Evolutionary conservation across 2,888 invertebrate species (phyloP), one percentile per base, ranked within the genome.

Genomic region (Ormyrus nitidulus): DNA sequence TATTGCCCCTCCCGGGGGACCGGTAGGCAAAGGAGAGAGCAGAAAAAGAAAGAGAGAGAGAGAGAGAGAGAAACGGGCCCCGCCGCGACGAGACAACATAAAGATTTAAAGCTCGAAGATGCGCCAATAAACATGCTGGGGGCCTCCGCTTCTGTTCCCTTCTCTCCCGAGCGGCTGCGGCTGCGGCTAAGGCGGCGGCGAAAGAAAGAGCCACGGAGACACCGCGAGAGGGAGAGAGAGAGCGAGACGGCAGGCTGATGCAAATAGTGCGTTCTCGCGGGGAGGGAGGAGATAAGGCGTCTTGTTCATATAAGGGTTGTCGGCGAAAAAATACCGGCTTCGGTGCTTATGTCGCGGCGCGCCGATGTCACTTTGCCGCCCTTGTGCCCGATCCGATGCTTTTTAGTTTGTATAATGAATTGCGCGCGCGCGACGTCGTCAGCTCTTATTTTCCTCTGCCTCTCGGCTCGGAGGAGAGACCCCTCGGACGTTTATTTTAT

Each of bases 51-150:
- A 13, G n/a, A 51, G 46, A 69, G 54, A 53, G 59, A 44, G 49
- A 59, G 54, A 72, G 54, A 46, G 64, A 81, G 54, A 59, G 85
- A 82, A 78, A 73, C 83, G 71, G 86, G 84, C 88, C 87, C 87
- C 88, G 88, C 88, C 88, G 87, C 85, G 87, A 48, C 66, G 89
- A 90, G 90, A 90, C 90, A 90, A 90, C 90, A 88, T 88, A 89
- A 90, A 90, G 90, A 90, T 90, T 90, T 90, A 90, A 90, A 89
- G 88, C 90, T 89, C 86, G 83, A 85, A 88, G 90, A 89, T 90
- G 89, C 89, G 89, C 90, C 90, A 90, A 90, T 90, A 90, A 90
- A 90, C 90, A 90, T 90, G 89, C 90, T 89, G 84, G 81, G 84
- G 85, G 86, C 86, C 83, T 85, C 87, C 85, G 87, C 86, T 87